phyloP scores from a whole-genome alignment of 1,140 invertebrate species.

The Brachystomella parvula region DNA sequence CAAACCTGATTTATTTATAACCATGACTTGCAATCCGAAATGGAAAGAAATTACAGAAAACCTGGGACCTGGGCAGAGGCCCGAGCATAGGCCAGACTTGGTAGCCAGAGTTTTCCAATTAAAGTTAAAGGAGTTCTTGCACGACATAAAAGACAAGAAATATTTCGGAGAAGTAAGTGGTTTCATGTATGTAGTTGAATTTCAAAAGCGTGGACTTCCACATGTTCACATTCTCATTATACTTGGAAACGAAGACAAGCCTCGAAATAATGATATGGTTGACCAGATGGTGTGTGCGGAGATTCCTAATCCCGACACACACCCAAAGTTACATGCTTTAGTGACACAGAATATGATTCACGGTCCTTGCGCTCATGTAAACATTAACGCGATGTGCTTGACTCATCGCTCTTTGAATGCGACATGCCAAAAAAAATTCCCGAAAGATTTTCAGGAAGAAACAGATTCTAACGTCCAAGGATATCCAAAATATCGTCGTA shows the following conservation, averaged over 20 bases:
- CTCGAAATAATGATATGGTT: constrained; percentile 26
- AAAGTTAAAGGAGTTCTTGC: constrained; percentile 46
- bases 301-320: constrained; percentile 34
- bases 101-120: constrained; percentile 46
- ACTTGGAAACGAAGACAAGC: constrained; percentile 34
- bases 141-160: constrained; percentile 42
- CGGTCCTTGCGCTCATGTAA: constrained; percentile 37
- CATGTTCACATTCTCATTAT: constrained; percentile 30
- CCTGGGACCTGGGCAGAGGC: constrained; percentile 38
- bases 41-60: constrained; percentile 43
- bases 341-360: constrained; percentile 28
- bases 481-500: constrained; percentile 16
- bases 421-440: constrained; percentile 24
- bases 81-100: constrained; percentile 42
- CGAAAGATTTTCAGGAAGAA: constrained; percentile 13
- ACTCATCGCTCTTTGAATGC: constrained; percentile 28
- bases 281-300: constrained; percentile 37
- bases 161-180: constrained; percentile 42
- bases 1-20: constrained; percentile 45
- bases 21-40: constrained; percentile 45
- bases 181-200: constrained; percentile 41
- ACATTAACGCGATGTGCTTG: constrained; percentile 38
- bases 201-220: constrained; percentile 28
- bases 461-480: constrained; percentile 19
- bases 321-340: constrained; percentile 21